phyloP scores from a whole-genome alignment of 2,113 vertebrate species.

The Cynoglossus semilaevis region DNA sequence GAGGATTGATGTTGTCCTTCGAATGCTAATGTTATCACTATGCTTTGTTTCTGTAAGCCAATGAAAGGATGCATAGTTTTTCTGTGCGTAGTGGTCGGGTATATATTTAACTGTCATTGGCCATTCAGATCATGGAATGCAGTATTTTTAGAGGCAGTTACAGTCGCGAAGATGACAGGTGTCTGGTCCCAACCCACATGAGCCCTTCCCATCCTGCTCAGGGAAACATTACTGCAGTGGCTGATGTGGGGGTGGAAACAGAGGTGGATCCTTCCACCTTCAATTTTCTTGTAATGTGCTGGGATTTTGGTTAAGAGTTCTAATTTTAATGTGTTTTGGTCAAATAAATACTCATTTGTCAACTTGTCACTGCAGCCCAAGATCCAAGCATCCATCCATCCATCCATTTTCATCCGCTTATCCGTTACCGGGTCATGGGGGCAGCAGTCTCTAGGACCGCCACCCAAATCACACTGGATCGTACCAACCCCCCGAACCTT shows the following conservation, averaged over 20 bases:
- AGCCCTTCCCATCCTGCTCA: constrained; percentile 31
- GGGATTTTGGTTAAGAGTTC: too few relatives aligned
- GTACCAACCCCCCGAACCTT: too few relatives aligned
- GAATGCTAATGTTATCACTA: constrained; percentile 41
- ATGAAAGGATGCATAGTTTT: constrained; percentile 56
- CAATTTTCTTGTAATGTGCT: too few relatives aligned
- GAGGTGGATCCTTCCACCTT: neutral
- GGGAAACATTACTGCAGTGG: constrained; percentile 41
- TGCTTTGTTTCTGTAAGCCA: constrained; percentile 48
- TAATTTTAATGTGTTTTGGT: too few relatives aligned
- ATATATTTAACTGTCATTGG: constrained; percentile 68
- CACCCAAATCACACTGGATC: too few relatives aligned
- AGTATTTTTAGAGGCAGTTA: constrained; percentile 76
- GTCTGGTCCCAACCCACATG: constrained; percentile 49
- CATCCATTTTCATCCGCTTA: too few relatives aligned
- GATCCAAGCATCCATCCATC: too few relatives aligned
- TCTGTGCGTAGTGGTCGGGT: constrained; percentile 44
- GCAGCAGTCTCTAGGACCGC: too few relatives aligned
- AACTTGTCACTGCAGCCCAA: too few relatives aligned
- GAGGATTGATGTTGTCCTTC: constrained; percentile 38
- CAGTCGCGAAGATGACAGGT: constrained; percentile 75
- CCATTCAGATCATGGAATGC: constrained; percentile 66
- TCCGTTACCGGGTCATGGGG: too few relatives aligned
- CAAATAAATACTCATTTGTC: too few relatives aligned
- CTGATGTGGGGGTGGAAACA: constrained; percentile 44